A percentile compares a stretch with the other conserved stretches of the same genome.
phyloP scores from a whole-genome alignment of 2,797 vertebrate species.

The Neomorphus geoffroyi region DNA sequence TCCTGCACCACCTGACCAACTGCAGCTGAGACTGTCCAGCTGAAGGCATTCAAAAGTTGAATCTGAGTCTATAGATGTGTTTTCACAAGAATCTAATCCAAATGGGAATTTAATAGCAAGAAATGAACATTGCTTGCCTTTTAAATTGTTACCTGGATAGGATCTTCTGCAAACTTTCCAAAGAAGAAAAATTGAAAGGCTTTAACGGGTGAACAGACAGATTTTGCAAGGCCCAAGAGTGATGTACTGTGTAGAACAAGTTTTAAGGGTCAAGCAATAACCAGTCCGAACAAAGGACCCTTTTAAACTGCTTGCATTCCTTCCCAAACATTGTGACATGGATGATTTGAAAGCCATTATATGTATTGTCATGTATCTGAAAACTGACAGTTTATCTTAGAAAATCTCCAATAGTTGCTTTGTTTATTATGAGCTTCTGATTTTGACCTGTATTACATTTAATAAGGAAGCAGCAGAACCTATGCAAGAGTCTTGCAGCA shows the following conservation, averaged over 20 bases:
- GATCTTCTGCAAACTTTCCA: background rate
- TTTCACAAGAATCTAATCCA: background rate
- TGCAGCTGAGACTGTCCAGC: background rate
- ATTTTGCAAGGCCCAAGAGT: background rate
- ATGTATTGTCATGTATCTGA: background rate
- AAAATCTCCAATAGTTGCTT: background rate
- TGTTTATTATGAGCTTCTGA: background rate
- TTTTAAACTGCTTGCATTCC: background rate
- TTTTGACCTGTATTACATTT: background rate
- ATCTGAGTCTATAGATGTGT: background rate
- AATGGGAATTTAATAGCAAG: background rate
- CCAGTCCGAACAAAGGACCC: background rate
- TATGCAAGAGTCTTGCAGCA: background rate
- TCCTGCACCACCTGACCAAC: background rate
- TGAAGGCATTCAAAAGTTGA: background rate
- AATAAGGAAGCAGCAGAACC: background rate
- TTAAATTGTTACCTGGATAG: background rate
- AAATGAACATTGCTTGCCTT: background rate
- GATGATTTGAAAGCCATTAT: background rate
- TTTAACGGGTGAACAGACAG: background rate
- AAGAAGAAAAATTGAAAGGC: background rate
- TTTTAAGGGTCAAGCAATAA: background rate
- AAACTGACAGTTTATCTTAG: background rate
- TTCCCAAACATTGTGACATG: background rate
- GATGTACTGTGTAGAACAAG: background rate